Base-by-base conservation (phyloP, 2,888 invertebrate genomes). In the Esperia sulphurella region DNA sequence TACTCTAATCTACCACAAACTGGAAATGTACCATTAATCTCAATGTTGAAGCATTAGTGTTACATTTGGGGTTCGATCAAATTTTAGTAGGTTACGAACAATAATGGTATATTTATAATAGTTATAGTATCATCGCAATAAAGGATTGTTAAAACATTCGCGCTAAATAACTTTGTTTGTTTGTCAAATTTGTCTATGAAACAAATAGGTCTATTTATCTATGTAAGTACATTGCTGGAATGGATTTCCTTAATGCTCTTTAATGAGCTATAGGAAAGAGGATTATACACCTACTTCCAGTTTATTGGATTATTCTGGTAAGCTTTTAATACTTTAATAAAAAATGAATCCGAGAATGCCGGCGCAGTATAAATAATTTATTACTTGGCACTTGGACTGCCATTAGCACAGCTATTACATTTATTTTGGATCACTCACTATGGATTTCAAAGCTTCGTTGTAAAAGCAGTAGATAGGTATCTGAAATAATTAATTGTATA, bases 21-120 rank as follows among this genome's bases (percentile, higher is more conserved):
- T 57, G 65, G 67, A 71, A 69, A 63, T 61, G 68, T 70, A 69
- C 59, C 75, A 82, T 83, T 77, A 80, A 84, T 83, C 72, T 80
- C 66, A 75, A 79, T 79, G 59, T 68, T 59, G 62, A 52, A 51
- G 54, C 58, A 54, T 57, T 60, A 54, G 57, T 46, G 46, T 45
- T 43, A 51, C 58, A 53, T 51, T 53, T 47, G 50, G 53, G 42
- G 14, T 48, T 43, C 37, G 7, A 42, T 14, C 5, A 37, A 1
- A 28, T 37, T 21, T 35, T 37, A 8, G 14, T 10, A 31, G 31
- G 31, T 31, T 9, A 31, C 31, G 31, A 7, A 31, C 31, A 31
- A 31, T 31, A 31, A 9, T 31, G 31, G 31, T 21, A 21, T 21
- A 2, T 21, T 21, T 21, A 21, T 21, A 5, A 21, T 21, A 21